Conservation (phyloP, 2,797 vertebrate genomes). For the Etheostoma perlongum region DNA sequence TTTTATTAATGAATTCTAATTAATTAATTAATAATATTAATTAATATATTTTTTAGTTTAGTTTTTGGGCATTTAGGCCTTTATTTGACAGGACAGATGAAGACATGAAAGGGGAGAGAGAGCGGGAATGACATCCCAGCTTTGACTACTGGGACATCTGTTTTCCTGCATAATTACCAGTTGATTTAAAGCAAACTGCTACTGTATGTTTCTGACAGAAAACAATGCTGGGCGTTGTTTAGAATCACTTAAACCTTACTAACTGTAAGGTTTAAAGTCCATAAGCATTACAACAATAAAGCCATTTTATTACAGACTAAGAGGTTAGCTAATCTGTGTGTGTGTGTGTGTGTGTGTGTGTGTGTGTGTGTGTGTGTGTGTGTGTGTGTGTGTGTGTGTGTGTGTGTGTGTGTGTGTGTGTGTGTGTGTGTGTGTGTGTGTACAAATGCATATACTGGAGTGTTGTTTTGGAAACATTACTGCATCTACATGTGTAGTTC, state of each 20-base stretch:
- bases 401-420: no score
- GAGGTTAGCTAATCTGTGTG: slow-evolving; percentile 3
- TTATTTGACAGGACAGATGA: no score
- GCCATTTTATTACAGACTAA: slow-evolving; percentile 34
- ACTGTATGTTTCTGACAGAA: background rate
- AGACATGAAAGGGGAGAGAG: no score
- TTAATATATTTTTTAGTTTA: no score
- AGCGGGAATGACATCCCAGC: no score
- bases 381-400: no score
- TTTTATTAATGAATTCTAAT: no score
- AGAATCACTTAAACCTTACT: background rate
- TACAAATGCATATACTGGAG: background rate
- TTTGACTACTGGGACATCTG: slow-evolving; percentile 1
- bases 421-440: background rate
- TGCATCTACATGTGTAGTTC: background rate
- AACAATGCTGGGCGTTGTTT: slow-evolving; percentile 30
- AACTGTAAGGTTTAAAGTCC: slow-evolving; percentile 56
- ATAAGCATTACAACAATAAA: slow-evolving; percentile 59
- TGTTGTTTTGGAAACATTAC: background rate
- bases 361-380: no score
- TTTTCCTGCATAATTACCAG: slow-evolving; percentile 4
- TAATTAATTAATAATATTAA: no score
- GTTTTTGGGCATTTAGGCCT: background rate
- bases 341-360: no score
- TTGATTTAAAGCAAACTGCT: slow-evolving; percentile 18